Evolutionary conservation across 2,888 invertebrate species (phyloP).

Genomic region (Xestia sexstrigata): DNA sequence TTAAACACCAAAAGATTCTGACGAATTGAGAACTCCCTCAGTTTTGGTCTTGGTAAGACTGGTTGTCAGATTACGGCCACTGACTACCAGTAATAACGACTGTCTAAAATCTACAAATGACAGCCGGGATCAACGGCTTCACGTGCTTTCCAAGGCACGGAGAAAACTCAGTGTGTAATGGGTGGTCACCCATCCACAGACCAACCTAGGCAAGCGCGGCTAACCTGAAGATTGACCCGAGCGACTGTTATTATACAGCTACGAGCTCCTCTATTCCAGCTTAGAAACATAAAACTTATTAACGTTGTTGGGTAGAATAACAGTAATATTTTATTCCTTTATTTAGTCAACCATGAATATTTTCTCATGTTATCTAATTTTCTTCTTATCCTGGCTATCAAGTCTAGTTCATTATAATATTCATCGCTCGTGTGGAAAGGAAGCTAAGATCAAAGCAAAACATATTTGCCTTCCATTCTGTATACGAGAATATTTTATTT

Average conservation of each 20-base stretch:
- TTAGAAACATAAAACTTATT: not conserved
- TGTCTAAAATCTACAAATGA: too few species aligned
- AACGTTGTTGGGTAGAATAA: not conserved
- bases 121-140: too few species aligned
- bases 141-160: too few species aligned
- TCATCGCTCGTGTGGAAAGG: not conserved
- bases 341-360: not conserved
- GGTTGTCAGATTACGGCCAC: too few species aligned
- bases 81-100: too few species aligned
- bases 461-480: conserved; percentile 4
- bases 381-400: not conserved
- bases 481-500: conserved; percentile 3
- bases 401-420: conserved; percentile 8
- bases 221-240: too few species aligned
- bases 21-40: not conserved
- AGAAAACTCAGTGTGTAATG: too few species aligned
- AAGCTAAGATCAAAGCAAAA: conserved; percentile 12
- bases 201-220: too few species aligned
- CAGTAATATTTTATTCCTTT: not conserved
- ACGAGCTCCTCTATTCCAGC: too few species aligned
- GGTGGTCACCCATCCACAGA: too few species aligned
- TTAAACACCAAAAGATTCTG: not conserved
- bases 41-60: not conserved
- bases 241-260: too few species aligned
- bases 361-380: not conserved